Percentiles rank a stretch among this genome's conserved stretches.
phyloP scores from a whole-genome alignment of 1,140 invertebrate genomes.

The Ceratina japonica region DNA sequence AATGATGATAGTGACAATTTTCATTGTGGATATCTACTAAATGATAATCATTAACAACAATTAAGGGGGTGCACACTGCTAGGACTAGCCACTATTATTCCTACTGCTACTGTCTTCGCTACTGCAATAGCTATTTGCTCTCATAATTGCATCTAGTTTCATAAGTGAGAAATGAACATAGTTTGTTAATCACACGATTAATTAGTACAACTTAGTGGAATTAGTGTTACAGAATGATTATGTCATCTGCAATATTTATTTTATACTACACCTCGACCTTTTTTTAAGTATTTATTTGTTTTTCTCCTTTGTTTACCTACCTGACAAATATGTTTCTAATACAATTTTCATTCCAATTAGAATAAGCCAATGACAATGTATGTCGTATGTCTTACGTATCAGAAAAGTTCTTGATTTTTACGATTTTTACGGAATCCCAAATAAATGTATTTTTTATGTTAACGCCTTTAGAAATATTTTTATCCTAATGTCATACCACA shows the following conservation, averaged over 20 bases:
- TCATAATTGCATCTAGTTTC: constrained; percentile 7
- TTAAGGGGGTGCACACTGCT: constrained; percentile 33
- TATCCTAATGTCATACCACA: constrained; percentile 17
- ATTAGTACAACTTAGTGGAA: neutral
- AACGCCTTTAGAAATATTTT: neutral
- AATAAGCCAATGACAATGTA: too few species aligned
- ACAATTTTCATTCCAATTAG: too few species aligned
- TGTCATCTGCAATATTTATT: too few species aligned
- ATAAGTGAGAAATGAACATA: neutral
- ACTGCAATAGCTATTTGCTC: neutral
- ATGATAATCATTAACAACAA: constrained; percentile 41
- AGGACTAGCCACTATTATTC: constrained; percentile 47
- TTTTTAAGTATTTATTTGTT: too few species aligned
- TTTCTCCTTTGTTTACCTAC: too few species aligned
- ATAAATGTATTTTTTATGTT: too few species aligned
- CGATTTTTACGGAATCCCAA: neutral
- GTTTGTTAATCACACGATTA: neutral
- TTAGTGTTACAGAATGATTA: neutral
- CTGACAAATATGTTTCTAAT: too few species aligned
- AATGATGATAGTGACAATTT: neutral
- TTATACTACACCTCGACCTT: too few species aligned
- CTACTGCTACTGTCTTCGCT: constrained; percentile 44
- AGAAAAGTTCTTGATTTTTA: neutral
- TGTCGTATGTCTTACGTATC: too few species aligned
- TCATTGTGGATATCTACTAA: constrained; percentile 23